Base-by-base conservation (phyloP, 2,797 vertebrate genomes). In the Cryptoblepharus egeriae region DNA sequence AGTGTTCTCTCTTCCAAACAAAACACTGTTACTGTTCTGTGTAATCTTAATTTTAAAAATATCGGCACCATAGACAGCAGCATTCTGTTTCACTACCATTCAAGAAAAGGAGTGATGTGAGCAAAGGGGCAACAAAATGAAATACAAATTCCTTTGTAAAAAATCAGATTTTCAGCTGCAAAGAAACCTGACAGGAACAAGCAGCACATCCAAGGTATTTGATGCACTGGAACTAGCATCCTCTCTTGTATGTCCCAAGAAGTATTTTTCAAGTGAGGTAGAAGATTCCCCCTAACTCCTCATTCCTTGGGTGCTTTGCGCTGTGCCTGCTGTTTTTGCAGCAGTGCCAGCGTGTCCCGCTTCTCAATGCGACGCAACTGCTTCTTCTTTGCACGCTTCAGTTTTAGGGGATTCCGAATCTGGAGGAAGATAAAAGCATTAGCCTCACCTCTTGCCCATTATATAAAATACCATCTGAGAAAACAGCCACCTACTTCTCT, bases 321-420 rank as follows among this genome's bases (percentile, higher is more conserved):
- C 76, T 22, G 80, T 15, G 80, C 65, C 0, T 93, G 94, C 0
- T 71, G 83, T 79, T 93, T 94, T 92, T 98, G 97, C 81, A 98
- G 91, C 89, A 97, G 85, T 3, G 94, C 90, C 82, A 99, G 93
- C 0, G 98, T 99, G 88, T 99, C 98, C 86, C 98, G 93, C 93
- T 99, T 99, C 90, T 98, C 96, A 8, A 99, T 94, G 72, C 94
- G 95, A 60, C 98, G 95, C 39, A 99, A 94, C 30, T 98, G 97
- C 88, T 99, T 96, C 96, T 98, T 99, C 95, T 97, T 98, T 58
- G 97, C 97, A 83, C 97, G 95, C 93, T 98, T 99, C 65, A 99
- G 96, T 92, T 99, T 99, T 37, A 97, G 2, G 0, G 98, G 98
- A 92, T 99, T 99, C 13, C 95, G 96, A 93, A 99, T 98, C 98